These are phyloP conservation scores for Gallinago stenura DNA, from an alignment of 2,797 vertebrate genomes.

Conservation along the genomic window DNA sequence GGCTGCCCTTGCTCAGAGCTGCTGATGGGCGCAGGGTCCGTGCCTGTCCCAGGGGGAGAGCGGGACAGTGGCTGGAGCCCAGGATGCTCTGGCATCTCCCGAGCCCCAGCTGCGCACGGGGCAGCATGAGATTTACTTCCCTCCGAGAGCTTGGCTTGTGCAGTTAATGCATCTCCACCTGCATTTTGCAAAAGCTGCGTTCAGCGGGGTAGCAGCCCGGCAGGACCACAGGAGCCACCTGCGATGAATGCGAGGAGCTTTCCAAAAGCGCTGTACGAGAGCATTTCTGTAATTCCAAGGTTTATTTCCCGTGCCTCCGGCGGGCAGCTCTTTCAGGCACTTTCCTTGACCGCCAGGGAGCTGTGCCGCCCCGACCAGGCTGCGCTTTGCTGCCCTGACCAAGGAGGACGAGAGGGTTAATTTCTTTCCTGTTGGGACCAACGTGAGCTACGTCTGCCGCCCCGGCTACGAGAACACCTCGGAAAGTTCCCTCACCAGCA, in stretches of 20 bases:
- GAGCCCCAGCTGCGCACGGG: accelerated
- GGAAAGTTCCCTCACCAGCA: neutral
- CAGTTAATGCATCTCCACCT: accelerated
- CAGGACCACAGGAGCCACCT: accelerated
- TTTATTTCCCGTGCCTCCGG: accelerated
- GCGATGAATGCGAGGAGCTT: accelerated
- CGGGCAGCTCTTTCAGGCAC: neutral
- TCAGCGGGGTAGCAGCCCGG: accelerated
- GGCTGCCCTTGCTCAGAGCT: neutral
- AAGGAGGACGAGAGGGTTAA: neutral
- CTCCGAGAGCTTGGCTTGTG: accelerated
- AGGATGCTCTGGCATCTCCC: accelerated
- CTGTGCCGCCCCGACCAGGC: neutral
- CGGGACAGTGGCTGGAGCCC: neutral
- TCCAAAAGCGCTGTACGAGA: accelerated
- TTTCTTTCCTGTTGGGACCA: neutral
- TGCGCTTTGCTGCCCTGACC: constrained; percentile 43
- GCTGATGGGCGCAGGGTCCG: neutral
- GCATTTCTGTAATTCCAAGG: accelerated
- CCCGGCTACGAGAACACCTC: constrained; percentile 30
- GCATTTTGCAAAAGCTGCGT: accelerated
- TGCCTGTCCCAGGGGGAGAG: accelerated
- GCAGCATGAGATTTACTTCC: accelerated
- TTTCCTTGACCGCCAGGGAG: constrained; percentile 50
- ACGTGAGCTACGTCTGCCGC: constrained; percentile 60